A percentile compares a stretch with the other conserved stretches of the same genome.
phyloP scores from a whole-genome alignment of 2,113 vertebrate genomes.

The Perccottus glenii region DNA sequence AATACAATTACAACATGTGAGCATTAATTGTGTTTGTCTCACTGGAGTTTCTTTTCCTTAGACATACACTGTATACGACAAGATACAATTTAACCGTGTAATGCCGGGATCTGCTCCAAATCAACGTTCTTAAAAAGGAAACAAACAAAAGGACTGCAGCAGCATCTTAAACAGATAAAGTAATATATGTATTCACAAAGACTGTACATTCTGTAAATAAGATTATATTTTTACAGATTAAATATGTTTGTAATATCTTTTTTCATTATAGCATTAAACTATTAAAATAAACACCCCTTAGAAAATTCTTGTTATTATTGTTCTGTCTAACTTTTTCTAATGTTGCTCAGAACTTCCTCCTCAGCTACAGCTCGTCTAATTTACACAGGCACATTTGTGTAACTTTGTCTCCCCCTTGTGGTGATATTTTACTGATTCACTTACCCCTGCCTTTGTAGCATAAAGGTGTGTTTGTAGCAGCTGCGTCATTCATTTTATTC shows the following conservation, averaged over 20 bases:
- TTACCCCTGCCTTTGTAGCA: too few species aligned
- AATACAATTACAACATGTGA: not conserved
- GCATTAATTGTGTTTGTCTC: not conserved
- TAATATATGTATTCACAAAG: not conserved
- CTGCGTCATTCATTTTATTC: too few species aligned
- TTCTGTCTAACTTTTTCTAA: too few species aligned
- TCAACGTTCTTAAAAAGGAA: not conserved
- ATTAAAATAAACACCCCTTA: too few species aligned
- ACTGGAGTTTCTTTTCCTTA: slow-evolving; percentile 1
- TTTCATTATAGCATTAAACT: too few species aligned
- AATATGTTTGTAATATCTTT: not conserved
- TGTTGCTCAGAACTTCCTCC: too few species aligned
- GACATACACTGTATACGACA: slow-evolving; percentile 61
- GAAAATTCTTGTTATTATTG: too few species aligned
- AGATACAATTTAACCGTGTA: slow-evolving; percentile 42
- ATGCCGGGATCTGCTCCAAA: not conserved
- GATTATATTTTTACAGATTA: not conserved
- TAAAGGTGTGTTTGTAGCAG: too few species aligned
- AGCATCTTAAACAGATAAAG: not conserved
- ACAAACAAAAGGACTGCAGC: not conserved
- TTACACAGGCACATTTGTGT: too few species aligned
- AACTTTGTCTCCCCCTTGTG: too few species aligned
- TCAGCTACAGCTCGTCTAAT: too few species aligned
- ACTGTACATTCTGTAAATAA: slow-evolving; percentile 47
- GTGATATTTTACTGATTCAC: too few species aligned